Evolutionary conservation across 1,140 invertebrate species (phyloP).

Genomic region (Neocloeon triangulifer): DNA sequence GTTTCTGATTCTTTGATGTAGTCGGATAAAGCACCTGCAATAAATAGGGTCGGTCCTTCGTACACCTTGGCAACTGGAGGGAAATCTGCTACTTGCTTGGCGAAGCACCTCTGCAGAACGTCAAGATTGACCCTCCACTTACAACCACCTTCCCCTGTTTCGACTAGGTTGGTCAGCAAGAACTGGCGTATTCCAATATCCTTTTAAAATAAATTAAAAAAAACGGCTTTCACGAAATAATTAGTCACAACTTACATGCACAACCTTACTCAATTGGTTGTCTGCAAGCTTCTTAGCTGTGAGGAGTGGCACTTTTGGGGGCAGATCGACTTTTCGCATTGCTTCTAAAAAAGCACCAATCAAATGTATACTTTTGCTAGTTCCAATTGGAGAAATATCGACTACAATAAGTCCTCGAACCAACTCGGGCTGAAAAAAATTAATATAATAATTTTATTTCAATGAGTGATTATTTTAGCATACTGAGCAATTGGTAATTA

Average conservation of each 20-base stretch:
- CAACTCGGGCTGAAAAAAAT: conserved; percentile 38
- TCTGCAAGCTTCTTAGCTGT: conserved; percentile 36
- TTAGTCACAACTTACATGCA: conserved; percentile 18
- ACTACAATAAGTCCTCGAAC: conserved; percentile 59
- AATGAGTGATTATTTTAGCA: background rate
- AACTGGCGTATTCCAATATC: conserved; percentile 31
- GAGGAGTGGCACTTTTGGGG: conserved; percentile 31
- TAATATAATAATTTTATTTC: conserved; percentile 9
- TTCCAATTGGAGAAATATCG: conserved; percentile 57
- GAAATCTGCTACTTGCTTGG: conserved; percentile 36
- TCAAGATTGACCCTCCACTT: conserved; percentile 53
- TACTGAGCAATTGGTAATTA: conserved; percentile 4
- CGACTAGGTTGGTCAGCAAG: conserved; percentile 52
- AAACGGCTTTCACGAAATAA: background rate
- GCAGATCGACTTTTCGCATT: conserved; percentile 32
- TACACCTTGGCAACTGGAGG: conserved; percentile 28
- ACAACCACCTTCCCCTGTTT: conserved; percentile 31
- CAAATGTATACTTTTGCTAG: conserved; percentile 31
- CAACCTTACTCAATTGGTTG: conserved; percentile 19
- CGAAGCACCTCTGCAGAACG: conserved; percentile 36
- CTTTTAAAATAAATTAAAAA: conserved; percentile 16
- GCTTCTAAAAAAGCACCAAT: conserved; percentile 39
- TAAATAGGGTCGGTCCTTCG: conserved; percentile 48
- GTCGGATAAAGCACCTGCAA: conserved; percentile 55
- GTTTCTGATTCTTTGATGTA: conserved; percentile 51